These are phyloP conservation scores for Tamias sibiricus DNA, from an alignment of 2,113 vertebrate genomes.

Conservation along the genomic window DNA sequence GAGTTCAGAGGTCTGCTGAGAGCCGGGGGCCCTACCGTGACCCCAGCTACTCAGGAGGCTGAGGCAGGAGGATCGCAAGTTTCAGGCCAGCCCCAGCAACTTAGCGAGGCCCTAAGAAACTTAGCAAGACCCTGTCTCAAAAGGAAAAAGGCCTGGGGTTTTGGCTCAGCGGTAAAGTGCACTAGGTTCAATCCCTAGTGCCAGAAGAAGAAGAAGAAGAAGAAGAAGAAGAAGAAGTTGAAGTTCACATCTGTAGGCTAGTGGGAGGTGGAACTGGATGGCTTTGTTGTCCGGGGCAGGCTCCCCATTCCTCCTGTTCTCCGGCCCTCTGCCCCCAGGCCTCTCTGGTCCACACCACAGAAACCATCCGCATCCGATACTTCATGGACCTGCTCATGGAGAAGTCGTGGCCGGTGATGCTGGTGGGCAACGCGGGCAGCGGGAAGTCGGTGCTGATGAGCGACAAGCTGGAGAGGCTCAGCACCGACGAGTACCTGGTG, in stretches of 20 bases:
- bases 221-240: neutral
- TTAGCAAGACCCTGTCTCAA: neutral
- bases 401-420: conserved; percentile 87
- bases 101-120: neutral
- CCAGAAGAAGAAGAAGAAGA: neutral
- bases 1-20: no score
- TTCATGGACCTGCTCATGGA: conserved; percentile 89
- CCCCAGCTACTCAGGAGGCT: neutral
- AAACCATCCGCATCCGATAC: conserved; percentile 87
- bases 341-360: conserved; percentile 87
- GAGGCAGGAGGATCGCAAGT: neutral
- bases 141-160: neutral
- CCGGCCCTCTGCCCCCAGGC: conserved; percentile 75
- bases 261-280: accelerated
- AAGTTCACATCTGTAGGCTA: accelerated
- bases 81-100: neutral
- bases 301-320: neutral
- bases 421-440: conserved; percentile 87
- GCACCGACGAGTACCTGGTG: conserved; percentile 82
- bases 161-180: neutral
- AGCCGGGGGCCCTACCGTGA: no score
- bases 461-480: conserved; percentile 85
- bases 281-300: neutral
- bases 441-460: conserved; percentile 89
- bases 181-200: neutral